Base-by-base conservation (phyloP, 2,888 invertebrate genomes). In the Andrena minutula region DNA sequence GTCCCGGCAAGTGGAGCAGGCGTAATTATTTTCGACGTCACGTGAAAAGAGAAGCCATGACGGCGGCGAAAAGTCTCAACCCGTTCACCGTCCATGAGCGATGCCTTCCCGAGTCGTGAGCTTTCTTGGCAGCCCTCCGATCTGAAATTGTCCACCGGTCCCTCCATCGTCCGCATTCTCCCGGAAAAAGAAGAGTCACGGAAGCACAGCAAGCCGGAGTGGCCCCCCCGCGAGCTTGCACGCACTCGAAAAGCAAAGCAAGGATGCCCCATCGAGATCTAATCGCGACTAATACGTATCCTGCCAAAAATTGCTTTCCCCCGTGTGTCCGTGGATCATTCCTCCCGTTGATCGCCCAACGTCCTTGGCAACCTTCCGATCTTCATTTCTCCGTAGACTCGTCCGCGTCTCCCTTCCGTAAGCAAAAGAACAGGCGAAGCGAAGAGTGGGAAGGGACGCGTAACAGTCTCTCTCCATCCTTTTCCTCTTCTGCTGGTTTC, bases 291-390 rank as follows among this genome's bases (percentile, higher is more conserved):
- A 75, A 83, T 83, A 82, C 82, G 70, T 74, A 64, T 78, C 71
- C 82, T 82, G 83, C 60, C 82, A 83, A 82, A 78, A 82, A 71
- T 78, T 75, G 75, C 82, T 72, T 82, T n/a, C 26, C 12, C 26
- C 70, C 5, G 16, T 23, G 53, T 41, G 30, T 56, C 35, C 64
- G 47, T 51, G 73, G 69, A 82, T 73, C 73, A 68, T 66, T 60
- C 66, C 47, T 56, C 16, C 26, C 41, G 65, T 51, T 32, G 77
- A 72, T 83, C 53, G 58, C 69, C 68, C 47, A 74, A 70, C 30
- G 30, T 49, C 16, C 35, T 65, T 77, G 85, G 82, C 85, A 82
- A 63, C 51, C 35, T 23, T 79, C 69, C 79, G 76, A 84, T 76
- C 82, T 84, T 26, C 47, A 49, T 64, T 41, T 23, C 78, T n/a